A percentile compares a stretch with the other conserved stretches of the same genome.
These are phyloP conservation scores for Ligdia adustata DNA, from an alignment of 2,888 invertebrate genomes.

Conservation along the genomic window DNA sequence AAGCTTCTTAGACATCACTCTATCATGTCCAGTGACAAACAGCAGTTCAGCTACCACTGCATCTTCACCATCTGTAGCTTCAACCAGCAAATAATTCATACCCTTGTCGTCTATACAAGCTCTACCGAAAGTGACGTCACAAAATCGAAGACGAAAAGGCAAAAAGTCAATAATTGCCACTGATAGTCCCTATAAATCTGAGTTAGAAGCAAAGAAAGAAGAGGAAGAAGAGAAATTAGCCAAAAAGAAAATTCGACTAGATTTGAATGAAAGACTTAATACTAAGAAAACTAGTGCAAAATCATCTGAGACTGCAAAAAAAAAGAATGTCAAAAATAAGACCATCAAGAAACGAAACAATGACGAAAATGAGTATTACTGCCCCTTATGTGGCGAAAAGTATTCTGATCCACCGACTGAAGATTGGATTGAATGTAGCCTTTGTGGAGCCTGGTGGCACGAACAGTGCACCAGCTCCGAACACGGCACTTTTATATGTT, in stretches of 20 bases:
- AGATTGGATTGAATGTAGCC: conserved; percentile 28
- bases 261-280: conserved; percentile 19
- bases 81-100: no score
- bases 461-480: conserved; percentile 20
- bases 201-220: conserved; percentile 25
- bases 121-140: no score
- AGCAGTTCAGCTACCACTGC: no score
- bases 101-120: no score
- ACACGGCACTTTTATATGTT: conserved; percentile 12
- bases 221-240: conserved; percentile 15
- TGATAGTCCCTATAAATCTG: no score
- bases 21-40: no score
- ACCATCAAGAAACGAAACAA: conserved; percentile 3
- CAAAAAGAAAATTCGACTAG: conserved; percentile 13
- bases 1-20: no score
- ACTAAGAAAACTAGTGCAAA: conserved; percentile 14
- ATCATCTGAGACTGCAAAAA: conserved; percentile 3
- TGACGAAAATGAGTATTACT: conserved; percentile 13
- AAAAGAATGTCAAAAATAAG: neutral
- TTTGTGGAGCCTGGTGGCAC: conserved; percentile 21
- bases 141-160: no score
- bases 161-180: no score
- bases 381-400: conserved; percentile 17
- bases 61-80: no score
- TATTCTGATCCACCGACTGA: conserved; percentile 24